Percentiles rank a stretch among this genome's conserved stretches.
These are phyloP conservation scores for Heliothis virescens DNA, from an alignment of 1,140 invertebrate genomes.

Conservation along the genomic window DNA sequence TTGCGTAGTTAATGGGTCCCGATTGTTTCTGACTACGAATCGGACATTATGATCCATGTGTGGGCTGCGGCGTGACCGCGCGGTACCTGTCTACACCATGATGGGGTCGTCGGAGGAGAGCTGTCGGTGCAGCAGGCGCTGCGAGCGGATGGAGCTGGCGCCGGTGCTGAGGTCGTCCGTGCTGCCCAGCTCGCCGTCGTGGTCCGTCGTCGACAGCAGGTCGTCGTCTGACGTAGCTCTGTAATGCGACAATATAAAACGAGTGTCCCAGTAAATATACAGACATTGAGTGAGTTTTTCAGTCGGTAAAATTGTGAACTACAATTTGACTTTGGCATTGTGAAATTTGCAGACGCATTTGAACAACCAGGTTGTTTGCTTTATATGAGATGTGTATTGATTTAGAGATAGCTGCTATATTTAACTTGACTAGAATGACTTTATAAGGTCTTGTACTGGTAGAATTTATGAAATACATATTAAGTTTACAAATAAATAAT, in stretches of 20 bases:
- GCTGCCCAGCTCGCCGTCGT: constrained; percentile 90
- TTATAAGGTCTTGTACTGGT: too few relatives aligned
- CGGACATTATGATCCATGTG: not conserved
- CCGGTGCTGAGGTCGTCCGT: constrained; percentile 87
- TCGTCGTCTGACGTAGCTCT: constrained; percentile 95
- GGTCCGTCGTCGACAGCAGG: constrained; percentile 91
- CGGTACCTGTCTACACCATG: constrained; percentile 71
- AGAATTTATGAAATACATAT: too few relatives aligned
- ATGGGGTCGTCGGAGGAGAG: constrained; percentile 85
- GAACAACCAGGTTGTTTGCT: too few relatives aligned
- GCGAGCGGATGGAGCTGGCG: constrained; percentile 71
- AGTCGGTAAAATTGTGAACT: too few relatives aligned
- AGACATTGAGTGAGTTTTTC: not conserved
- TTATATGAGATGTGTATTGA: too few relatives aligned
- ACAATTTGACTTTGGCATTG: too few relatives aligned
- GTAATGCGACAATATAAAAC: not conserved
- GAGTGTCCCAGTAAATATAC: not conserved
- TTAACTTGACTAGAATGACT: too few relatives aligned
- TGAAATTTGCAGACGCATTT: too few relatives aligned
- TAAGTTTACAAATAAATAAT: too few relatives aligned
- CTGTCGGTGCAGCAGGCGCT: constrained; percentile 78
- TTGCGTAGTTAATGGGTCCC: constrained; percentile 6
- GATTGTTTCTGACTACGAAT: not conserved
- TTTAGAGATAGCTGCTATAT: too few relatives aligned
- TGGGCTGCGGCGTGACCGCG: not conserved